Percentiles rank a stretch among this genome's conserved stretches.
phyloP scores from a whole-genome alignment of 1,140 invertebrate genomes.

The Drosophila albomicans region DNA sequence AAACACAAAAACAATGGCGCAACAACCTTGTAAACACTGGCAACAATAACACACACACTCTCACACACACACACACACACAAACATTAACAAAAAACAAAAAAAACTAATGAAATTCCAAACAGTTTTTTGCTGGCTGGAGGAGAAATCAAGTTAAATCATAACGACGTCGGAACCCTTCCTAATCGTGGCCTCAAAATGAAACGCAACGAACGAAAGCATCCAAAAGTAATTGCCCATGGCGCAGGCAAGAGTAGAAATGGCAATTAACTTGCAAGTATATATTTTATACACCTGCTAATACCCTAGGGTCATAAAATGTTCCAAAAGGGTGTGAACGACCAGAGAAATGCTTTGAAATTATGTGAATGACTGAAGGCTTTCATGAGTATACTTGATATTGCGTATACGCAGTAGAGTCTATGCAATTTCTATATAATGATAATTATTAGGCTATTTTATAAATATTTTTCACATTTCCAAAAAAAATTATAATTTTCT shows the following conservation, averaged over 20 bases:
- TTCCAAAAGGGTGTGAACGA: not conserved
- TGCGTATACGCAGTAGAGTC: no score
- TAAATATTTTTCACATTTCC: no score
- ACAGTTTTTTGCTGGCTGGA: not conserved
- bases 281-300: constrained; percentile 38
- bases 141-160: constrained; percentile 10
- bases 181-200: constrained; percentile 3
- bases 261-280: constrained; percentile 64
- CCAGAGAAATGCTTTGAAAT: not conserved
- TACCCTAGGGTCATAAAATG: not conserved
- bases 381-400: no score
- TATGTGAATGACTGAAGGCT: no score
- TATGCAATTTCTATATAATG: no score
- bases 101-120: constrained; percentile 9
- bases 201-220: constrained; percentile 6
- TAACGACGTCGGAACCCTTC: not conserved
- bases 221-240: constrained; percentile 55
- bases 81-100: not conserved
- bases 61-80: not conserved
- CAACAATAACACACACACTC: not conserved
- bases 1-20: constrained; percentile 1
- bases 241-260: constrained; percentile 33
- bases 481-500: no score
- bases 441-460: no score
- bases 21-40: not conserved